Percentiles rank a stretch among this genome's conserved stretches.
Evolutionary conservation across 2,888 invertebrate genomes (phyloP).

Genomic region (Scaptomyza cyrtandrae): DNA sequence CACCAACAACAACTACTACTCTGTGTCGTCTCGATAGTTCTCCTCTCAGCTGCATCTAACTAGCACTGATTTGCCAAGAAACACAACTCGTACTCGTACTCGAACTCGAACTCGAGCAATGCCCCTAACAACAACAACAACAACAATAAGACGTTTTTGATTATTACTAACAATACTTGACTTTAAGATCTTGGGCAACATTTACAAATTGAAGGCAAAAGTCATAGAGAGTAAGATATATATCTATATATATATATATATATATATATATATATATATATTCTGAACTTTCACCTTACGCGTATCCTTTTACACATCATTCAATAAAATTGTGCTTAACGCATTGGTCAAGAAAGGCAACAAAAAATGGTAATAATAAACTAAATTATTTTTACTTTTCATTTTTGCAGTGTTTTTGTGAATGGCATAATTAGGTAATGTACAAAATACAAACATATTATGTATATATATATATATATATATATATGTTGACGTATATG

Average conservation of each 20-base stretch:
- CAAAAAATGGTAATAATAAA: no score
- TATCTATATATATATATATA: no score
- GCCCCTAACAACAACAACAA: not conserved
- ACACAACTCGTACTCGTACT: not conserved
- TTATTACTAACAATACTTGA: not conserved
- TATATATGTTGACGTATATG: not conserved
- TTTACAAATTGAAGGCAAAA: not conserved
- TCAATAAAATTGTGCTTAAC: no score
- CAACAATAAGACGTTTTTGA: not conserved
- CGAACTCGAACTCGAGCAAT: not conserved
- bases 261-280: no score
- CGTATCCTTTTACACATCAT: no score
- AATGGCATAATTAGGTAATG: conserved; percentile 67
- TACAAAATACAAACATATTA: conserved; percentile 3
- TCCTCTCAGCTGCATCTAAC: conserved; percentile 3
- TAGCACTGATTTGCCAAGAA: not conserved
- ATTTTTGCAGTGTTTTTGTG: conserved; percentile 45
- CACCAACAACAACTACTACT: not conserved
- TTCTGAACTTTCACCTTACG: no score
- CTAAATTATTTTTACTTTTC: not conserved
- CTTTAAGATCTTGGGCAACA: not conserved
- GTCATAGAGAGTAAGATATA: no score
- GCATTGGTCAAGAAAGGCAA: no score
- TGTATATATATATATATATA: not conserved
- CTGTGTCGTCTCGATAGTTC: no score